Evolutionary conservation across 2,113 vertebrate genomes (phyloP), one percentile per base, ranked within the genome.

Genomic region (Bujurquina vittata): DNA sequence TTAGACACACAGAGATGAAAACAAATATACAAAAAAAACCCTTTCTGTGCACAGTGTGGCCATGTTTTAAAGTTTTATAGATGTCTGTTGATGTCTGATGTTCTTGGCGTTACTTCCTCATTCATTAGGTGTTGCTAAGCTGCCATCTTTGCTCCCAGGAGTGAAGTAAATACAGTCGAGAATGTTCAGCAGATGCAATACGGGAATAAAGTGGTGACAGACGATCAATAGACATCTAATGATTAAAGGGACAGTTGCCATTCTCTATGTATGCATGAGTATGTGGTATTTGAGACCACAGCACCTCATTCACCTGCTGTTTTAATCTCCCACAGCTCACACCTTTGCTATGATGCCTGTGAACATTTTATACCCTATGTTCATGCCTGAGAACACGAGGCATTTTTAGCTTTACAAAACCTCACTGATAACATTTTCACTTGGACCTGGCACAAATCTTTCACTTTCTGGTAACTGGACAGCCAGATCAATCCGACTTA

Each of bases 161-260:
- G 80, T 29, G 79, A 84, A 78, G 81, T 69, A 79, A 87, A 90
- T 80, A 80, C 83, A 76, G 88, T 54, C 12, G 56, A n/a, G 65
- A 65, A 63, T 58, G 78, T 77, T 91, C 77, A 84, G 80, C 33
- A 67, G 83, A 80, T 65, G 77, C 85, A 83, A 63, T 79, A 56
- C 57, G 80, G 73, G 59, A 88, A 72, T 56, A 84, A 69, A 88
- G 88, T 81, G 76, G 86, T 86, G 84, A 89, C 88, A 89, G 80
- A 65, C 6, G n/a, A 91, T 93, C 90, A 86, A 92, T 93, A 77
- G 75, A 87, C 46, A 84, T 81, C 29, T 82, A 86, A 84, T 90
- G 88, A 93, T 91, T 83, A 81, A 49, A 6, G 60, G 59, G 82
- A 84, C 54, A 33, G 67, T 83, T 31, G 40, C 22, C 37, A 22